These are phyloP conservation scores for Linyphia triangularis DNA, from an alignment of 2,888 invertebrate species.

Conservation along the genomic window DNA sequence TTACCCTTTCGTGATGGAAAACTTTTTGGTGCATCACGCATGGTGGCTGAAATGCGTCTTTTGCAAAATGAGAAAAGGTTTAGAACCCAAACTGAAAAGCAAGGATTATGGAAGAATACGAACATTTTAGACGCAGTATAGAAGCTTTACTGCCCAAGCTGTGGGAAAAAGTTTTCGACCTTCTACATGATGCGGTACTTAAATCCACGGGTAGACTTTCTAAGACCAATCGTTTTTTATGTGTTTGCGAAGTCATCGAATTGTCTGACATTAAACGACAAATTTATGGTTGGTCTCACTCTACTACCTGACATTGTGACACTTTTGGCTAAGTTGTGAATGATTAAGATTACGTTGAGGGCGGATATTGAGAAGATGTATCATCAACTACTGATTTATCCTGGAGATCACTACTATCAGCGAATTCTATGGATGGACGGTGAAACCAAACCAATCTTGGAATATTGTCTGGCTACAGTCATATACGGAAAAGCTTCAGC, in stretches of 20 bases:
- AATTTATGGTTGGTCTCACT: neutral
- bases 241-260: neutral
- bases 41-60: neutral
- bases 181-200: neutral
- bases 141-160: neutral
- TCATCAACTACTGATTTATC: conserved; percentile 14
- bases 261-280: conserved; percentile 1
- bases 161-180: neutral
- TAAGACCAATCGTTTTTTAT: neutral
- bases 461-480: conserved; percentile 3
- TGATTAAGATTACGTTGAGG: neutral
- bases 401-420: conserved; percentile 10
- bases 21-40: neutral
- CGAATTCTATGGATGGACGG: conserved; percentile 5
- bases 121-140: neutral
- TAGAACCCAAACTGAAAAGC: neutral
- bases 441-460: conserved; percentile 2
- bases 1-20: neutral
- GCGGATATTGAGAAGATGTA: conserved; percentile 39
- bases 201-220: neutral
- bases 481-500: conserved; percentile 21
- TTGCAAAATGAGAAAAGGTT: neutral
- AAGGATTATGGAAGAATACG: neutral
- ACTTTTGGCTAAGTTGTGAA: neutral
- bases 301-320: neutral